Conservation (phyloP, 2,888 invertebrate species). For the Xylophagus ater region DNA sequence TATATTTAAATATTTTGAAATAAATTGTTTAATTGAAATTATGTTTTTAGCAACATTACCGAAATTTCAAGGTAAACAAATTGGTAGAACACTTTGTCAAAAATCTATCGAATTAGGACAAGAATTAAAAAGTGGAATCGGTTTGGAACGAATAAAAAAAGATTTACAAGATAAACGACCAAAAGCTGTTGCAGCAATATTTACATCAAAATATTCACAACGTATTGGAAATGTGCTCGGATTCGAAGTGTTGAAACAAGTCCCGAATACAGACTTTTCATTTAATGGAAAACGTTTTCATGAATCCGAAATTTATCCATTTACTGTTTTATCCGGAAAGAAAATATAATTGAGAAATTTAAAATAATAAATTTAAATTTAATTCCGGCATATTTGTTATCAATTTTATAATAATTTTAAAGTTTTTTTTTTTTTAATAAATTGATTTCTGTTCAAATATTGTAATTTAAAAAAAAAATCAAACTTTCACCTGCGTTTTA, state of each 20-base stretch:
- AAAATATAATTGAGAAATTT: too few relatives aligned
- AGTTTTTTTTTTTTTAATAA: too few relatives aligned
- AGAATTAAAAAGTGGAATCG: conserved; percentile 39
- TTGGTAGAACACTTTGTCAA: conserved; percentile 44
- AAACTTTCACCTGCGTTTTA: too few relatives aligned
- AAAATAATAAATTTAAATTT: too few relatives aligned
- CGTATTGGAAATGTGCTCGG: conserved; percentile 45
- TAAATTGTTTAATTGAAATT: conserved; percentile 52
- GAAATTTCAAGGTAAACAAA: conserved; percentile 42
- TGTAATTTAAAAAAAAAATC: too few relatives aligned
- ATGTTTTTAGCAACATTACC: conserved; percentile 53
- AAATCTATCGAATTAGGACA: conserved; percentile 45
- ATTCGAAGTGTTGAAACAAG: conserved; percentile 43
- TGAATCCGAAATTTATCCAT: too few relatives aligned
- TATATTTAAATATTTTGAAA: conserved; percentile 49
- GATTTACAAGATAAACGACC: conserved; percentile 25
- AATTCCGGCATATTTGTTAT: too few relatives aligned
- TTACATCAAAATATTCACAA: conserved; percentile 47
- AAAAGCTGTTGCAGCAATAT: conserved; percentile 45
- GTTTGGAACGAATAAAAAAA: conserved; percentile 32
- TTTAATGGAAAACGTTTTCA: conserved; percentile 50
- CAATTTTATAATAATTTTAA: too few relatives aligned
- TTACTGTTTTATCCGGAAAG: too few relatives aligned
- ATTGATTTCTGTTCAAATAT: too few relatives aligned
- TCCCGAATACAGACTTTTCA: conserved; percentile 44